phyloP scores from a whole-genome alignment of 2,113 vertebrate species.

The Burhinus bistriatus region DNA sequence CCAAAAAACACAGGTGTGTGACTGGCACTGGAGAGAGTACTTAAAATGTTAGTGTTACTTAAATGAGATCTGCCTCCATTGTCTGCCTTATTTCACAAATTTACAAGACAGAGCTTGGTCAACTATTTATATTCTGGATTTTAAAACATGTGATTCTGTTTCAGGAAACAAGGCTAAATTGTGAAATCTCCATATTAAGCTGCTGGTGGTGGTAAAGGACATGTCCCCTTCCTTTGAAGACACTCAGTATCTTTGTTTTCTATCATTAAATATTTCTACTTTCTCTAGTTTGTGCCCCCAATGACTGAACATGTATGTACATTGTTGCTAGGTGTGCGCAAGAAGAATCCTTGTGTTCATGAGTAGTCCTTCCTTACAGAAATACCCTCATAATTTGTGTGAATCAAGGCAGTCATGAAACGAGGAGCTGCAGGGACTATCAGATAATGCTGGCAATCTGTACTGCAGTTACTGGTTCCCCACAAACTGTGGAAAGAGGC shows the following conservation, averaged over 20 bases:
- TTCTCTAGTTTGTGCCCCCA: not conserved
- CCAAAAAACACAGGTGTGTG: not conserved
- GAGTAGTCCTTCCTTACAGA: not conserved
- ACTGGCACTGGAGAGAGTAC: not conserved
- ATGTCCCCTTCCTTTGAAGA: not conserved
- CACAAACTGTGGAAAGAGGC: not conserved
- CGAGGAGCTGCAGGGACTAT: not conserved
- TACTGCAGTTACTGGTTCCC: not conserved
- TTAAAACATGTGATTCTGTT: not conserved
- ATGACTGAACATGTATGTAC: rapidly evolving
- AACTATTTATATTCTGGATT: not conserved
- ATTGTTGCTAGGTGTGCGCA: not conserved
- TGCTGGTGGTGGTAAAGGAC: not conserved
- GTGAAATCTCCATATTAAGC: not conserved
- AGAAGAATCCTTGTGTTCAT: not conserved
- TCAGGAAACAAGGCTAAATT: not conserved
- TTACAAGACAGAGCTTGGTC: not conserved
- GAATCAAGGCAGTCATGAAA: not conserved
- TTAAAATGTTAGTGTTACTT: not conserved
- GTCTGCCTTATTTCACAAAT: not conserved
- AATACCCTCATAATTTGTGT: not conserved
- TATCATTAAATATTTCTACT: not conserved
- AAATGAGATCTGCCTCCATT: not conserved
- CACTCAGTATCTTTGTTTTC: not conserved
- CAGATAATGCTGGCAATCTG: not conserved